Evolutionary conservation across 2,888 invertebrate genomes (phyloP).

Genomic region (Punctoribates punctum): DNA sequence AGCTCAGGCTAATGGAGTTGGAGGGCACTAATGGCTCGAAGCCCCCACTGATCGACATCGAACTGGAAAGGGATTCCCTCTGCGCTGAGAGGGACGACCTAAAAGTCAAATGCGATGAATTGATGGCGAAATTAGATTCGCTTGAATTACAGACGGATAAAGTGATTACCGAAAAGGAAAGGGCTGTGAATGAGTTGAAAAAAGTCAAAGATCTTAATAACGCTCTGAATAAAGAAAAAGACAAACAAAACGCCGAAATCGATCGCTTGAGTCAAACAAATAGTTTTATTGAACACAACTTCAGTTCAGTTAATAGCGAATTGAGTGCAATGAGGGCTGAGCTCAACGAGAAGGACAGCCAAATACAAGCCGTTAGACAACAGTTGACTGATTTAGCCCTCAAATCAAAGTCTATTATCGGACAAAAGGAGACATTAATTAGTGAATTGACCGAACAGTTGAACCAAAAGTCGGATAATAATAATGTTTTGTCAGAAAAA

Average conservation of each 20-base stretch:
- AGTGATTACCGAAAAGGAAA: constrained; percentile 8
- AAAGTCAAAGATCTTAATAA: not conserved
- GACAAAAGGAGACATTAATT: not conserved
- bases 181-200: not conserved
- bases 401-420: constrained; percentile 11
- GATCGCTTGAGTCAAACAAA: not conserved
- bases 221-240: not conserved
- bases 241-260: not conserved
- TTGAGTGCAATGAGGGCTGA: not conserved
- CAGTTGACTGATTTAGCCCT: constrained; percentile 5
- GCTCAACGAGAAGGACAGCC: not conserved
- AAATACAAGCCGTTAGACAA: not conserved
- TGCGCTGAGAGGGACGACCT: constrained; percentile 5
- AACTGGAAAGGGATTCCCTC: not conserved
- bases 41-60: constrained; percentile 6
- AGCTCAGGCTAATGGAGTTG: not conserved
- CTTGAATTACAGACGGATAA: constrained; percentile 18
- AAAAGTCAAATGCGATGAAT: not conserved
- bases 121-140: constrained; percentile 9
- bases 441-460: not conserved
- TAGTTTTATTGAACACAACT: not conserved
- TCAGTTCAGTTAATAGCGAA: not conserved
- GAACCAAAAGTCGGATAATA: not conserved
- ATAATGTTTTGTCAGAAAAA: not conserved
- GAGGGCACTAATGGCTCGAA: constrained; percentile 13